Percentiles rank a stretch among this genome's conserved stretches.
Evolutionary conservation across 2,888 invertebrate species (phyloP).

Genomic region (Heteromyza rotundicornis): DNA sequence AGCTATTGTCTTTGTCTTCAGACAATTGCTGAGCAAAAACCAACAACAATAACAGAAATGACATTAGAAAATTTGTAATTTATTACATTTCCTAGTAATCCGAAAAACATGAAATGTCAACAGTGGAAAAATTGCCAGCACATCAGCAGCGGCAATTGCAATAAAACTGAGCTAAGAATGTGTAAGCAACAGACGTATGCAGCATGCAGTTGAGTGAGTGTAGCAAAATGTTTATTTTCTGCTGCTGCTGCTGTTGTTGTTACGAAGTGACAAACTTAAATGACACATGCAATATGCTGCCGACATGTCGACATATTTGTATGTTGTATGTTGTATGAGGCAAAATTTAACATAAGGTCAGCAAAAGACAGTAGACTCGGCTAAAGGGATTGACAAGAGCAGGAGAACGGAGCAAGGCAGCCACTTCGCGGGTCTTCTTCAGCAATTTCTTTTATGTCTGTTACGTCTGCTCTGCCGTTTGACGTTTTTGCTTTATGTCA

Average conservation of each 20-base stretch:
- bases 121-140: background rate
- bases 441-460: too few species aligned
- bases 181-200: background rate
- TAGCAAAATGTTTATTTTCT: background rate
- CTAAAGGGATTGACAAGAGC: background rate
- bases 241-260: background rate
- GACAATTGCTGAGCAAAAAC: background rate
- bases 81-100: conserved; percentile 44
- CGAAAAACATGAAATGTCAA: conserved; percentile 7
- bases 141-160: background rate
- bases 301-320: background rate
- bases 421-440: too few species aligned
- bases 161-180: background rate
- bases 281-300: background rate
- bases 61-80: conserved; percentile 53
- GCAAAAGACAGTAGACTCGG: background rate
- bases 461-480: background rate
- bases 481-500: background rate
- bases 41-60: conserved; percentile 25
- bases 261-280: conserved; percentile 4
- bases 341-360: conserved; percentile 5
- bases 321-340: too few species aligned
- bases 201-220: background rate
- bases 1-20: background rate
- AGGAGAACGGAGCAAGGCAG: too few species aligned